Base-by-base conservation (phyloP, 2,888 invertebrate genomes). In the Tetranychus truncatus region DNA sequence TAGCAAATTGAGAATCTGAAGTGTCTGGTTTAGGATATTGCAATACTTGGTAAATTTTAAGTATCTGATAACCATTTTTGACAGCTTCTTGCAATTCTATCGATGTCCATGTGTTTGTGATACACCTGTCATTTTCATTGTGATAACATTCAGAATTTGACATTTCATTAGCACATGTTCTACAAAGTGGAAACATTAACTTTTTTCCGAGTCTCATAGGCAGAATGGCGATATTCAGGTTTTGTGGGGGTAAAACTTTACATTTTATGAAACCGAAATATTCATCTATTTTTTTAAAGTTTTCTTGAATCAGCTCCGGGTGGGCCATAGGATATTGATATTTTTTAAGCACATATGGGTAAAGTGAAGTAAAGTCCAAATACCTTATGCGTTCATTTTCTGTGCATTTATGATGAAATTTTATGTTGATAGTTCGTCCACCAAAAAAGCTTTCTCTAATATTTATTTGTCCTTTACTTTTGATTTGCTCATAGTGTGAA, bases 261-360 rank as follows among this genome's bases (percentile, higher is more conserved):
- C 80, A 80, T 75, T 81, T 79, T 6, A 80, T 74, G 8, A 80
- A 44, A 7, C 81, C 81, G 74, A 79, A 78, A 71, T 80, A 80
- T 21, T 2, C 2, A 11, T 46, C 11, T 7, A 46, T 46, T 7
- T 46, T 2, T 1, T 1, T 1, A 67, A 67, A 81, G 66, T 80
- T 75, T 75, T 79, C 76, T 8, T 73, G 66, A 75, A 73, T 78
- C 75, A 80, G 76, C n/a, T 77, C 34, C 4, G 79, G 78, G 69
- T 80, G 80, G 9, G 79, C 79, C 0, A 80, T 45, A 2, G 81
- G 80, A 72, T 79, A 80, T 1, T 69, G n/a, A 4, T 45, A 7
- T 1, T 45, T 45, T 9, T 6, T 15, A 2, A 75, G 20, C 5
- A 75, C 78, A 15, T 74, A 80, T 0, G 80, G 80, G 74, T 81